phyloP scores from a whole-genome alignment of 2,888 invertebrate genomes.

The Loripinus fragilis region DNA sequence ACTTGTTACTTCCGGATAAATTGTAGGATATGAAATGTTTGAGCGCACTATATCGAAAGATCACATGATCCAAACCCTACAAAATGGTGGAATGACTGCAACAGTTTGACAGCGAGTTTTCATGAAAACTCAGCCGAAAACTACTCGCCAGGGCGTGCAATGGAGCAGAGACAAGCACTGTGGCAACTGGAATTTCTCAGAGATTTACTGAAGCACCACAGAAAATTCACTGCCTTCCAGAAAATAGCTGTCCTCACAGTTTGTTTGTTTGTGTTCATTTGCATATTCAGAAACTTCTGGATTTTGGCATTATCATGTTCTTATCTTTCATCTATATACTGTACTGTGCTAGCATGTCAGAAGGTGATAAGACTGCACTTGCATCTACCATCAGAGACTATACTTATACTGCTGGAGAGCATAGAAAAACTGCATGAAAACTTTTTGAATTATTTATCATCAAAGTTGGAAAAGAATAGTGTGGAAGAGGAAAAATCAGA shows the following conservation, averaged over 20 bases:
- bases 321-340: constrained; percentile 35
- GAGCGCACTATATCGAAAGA: background rate
- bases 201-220: constrained; percentile 55
- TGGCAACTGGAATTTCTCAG: constrained; percentile 27
- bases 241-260: constrained; percentile 52
- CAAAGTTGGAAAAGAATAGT: background rate
- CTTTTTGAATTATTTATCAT: background rate
- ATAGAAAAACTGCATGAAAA: constrained; percentile 5
- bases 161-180: constrained; percentile 18
- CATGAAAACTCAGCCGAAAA: background rate
- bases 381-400: constrained; percentile 39
- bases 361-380: constrained; percentile 18
- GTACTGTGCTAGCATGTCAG: constrained; percentile 22
- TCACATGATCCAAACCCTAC: constrained; percentile 57
- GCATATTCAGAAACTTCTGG: constrained; percentile 41
- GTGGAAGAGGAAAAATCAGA: background rate
- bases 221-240: constrained; percentile 63
- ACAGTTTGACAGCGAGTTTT: background rate
- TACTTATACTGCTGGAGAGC: constrained; percentile 24
- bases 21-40: too few species aligned
- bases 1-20: too few species aligned
- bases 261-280: constrained; percentile 49
- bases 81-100: constrained; percentile 51
- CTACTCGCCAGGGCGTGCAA: background rate
- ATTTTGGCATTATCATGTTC: constrained; percentile 26